These are phyloP conservation scores for Vulpes ferrilata DNA, from an alignment of 2,113 vertebrate species.

Conservation along the genomic window DNA sequence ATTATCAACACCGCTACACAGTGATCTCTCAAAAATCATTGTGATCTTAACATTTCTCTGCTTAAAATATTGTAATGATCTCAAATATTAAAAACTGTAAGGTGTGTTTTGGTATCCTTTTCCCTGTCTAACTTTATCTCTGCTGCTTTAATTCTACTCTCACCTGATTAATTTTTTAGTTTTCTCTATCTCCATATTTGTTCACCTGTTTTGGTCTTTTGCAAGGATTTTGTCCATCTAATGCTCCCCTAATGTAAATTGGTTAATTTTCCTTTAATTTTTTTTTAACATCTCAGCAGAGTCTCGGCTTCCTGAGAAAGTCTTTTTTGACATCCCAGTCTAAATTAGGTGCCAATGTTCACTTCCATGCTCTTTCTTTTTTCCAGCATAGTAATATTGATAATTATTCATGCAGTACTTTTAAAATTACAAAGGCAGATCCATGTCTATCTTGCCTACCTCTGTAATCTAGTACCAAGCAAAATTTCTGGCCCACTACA, in stretches of 20 bases:
- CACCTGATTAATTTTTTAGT: not conserved
- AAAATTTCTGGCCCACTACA: not conserved
- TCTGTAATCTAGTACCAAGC: not conserved
- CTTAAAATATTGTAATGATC: not conserved
- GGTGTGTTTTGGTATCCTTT: not conserved
- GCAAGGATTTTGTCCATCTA: not conserved
- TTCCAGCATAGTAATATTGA: not conserved
- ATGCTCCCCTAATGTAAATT: not conserved
- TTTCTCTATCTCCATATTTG: not conserved
- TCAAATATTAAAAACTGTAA: not conserved
- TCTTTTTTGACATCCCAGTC: not conserved
- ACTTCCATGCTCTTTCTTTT: not conserved
- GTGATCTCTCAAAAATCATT: not conserved
- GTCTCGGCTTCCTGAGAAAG: not conserved
- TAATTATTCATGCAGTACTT: not conserved
- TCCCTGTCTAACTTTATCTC: not conserved
- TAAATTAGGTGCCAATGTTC: not conserved
- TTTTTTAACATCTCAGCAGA: not conserved
- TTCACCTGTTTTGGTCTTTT: not conserved
- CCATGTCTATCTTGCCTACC: not conserved
- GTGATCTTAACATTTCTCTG: not conserved
- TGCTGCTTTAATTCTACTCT: not conserved
- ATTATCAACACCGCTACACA: not conserved
- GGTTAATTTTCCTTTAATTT: not conserved
- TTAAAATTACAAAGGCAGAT: not conserved